Conservation (phyloP, 1,140 invertebrate species). For the Euura saliciscinereae region DNA sequence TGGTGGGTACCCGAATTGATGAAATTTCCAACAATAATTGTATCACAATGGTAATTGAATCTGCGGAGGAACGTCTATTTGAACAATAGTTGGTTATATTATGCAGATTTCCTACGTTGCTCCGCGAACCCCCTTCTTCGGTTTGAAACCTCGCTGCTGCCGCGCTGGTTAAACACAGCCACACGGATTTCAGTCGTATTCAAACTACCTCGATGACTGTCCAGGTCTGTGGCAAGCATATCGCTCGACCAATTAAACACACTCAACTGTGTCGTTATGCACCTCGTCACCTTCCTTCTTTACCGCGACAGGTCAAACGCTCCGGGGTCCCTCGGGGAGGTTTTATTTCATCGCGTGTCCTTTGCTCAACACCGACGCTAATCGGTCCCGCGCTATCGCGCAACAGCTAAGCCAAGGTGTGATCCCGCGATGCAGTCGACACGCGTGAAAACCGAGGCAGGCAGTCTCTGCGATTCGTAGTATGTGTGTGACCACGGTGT, state of each 20-base stretch:
- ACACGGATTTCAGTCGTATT: neutral
- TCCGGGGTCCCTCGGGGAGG: neutral
- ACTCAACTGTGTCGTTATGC: too few species aligned
- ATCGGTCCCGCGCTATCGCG: conserved; percentile 40
- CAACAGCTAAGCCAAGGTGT: conserved; percentile 35
- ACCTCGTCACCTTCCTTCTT: too few species aligned
- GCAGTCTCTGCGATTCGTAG: conserved; percentile 5
- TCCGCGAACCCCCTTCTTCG: conserved; percentile 48
- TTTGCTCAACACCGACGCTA: conserved; percentile 43
- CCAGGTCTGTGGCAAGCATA: too few species aligned
- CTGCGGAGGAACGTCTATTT: conserved; percentile 60
- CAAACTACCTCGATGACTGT: too few species aligned
- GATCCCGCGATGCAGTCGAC: conserved; percentile 22
- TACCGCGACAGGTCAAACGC: neutral
- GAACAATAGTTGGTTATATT: conserved; percentile 64
- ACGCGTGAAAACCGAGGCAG: neutral
- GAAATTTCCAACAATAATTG: conserved; percentile 63
- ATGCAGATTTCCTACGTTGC: conserved; percentile 53
- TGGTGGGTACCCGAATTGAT: conserved; percentile 56
- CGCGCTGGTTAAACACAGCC: neutral
- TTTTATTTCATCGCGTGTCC: conserved; percentile 13
- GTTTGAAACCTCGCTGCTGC: conserved; percentile 14
- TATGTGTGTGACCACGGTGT: conserved; percentile 13
- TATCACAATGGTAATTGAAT: conserved; percentile 64
- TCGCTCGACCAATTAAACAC: too few species aligned